Base-by-base conservation (phyloP, 2,888 invertebrate species). In the Phorcus lineatus region DNA sequence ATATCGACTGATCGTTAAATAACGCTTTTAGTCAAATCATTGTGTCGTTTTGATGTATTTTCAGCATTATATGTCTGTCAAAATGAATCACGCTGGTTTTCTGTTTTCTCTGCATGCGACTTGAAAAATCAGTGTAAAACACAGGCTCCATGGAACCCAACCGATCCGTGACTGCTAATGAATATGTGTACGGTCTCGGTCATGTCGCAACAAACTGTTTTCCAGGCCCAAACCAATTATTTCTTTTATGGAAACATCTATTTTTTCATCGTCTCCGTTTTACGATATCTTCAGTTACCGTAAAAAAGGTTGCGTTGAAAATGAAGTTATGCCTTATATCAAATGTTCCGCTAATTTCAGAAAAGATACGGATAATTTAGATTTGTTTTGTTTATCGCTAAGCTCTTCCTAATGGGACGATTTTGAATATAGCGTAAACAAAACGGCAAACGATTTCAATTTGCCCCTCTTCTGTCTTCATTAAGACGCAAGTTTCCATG, bases 81-180 rank as follows among this genome's bases (percentile, higher is more conserved):
- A 13, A 47, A 13, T 6, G 47, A 47, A 11, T 4, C 47, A 47
- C 9, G 9, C 47, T 11, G 47, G 9, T 13, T 11, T 13, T 47
- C 47, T 13, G 13, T 13, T 47, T 13, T 47, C 7, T 47, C 47
- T 47, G 47, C 47, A 47, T 47, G 47, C 47, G 7, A 47, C 47
- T 9, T 9, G 47, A 47, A 6, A 47, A 6, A 47, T 22, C 36
- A n/a, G 70, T 70, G 70, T 70, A 36, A 11, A 28, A 70, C 19
- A 19, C 40, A 31, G 16, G 70, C 70, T 40, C n/a, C 70, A 36
- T 40, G 36, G 40, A 70, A 11, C 17, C 2, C 24, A 13, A 70
- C 28, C 70, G 70, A 70, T 70, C 70, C 70, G 36, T 70, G 40
- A 31, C n/a, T 9, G 70, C 70, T 70, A 70, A 70, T 70, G 70